A percentile compares a stretch with the other conserved stretches of the same genome.
Conservation (phyloP, 1,140 invertebrate species). For the Trichonephila inaurata region DNA sequence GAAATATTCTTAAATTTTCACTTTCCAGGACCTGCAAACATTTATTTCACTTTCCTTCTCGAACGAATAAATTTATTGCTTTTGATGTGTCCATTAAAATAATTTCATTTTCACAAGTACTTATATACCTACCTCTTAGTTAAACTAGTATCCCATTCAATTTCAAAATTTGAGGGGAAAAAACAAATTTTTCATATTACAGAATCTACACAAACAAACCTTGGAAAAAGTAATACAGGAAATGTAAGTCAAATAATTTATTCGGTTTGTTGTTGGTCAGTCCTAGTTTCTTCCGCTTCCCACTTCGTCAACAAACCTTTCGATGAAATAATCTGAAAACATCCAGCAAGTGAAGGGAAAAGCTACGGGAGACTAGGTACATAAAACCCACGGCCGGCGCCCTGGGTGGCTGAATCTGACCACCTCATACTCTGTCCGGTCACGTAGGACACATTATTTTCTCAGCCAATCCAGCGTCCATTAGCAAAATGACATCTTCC, state of each 20-base stretch:
- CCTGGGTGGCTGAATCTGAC: slow-evolving; percentile 46
- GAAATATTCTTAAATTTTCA: too few species aligned
- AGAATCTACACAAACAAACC: too few species aligned
- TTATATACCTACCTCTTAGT: too few species aligned
- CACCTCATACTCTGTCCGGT: slow-evolving; percentile 63
- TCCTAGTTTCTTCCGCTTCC: not conserved
- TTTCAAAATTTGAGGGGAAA: too few species aligned
- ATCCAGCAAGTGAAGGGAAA: not conserved
- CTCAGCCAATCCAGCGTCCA: slow-evolving; percentile 70
- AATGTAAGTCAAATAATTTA: not conserved
- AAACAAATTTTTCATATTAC: too few species aligned
- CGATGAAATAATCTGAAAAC: slow-evolving; percentile 11
- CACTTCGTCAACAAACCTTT: not conserved
- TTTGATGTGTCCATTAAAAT: too few species aligned
- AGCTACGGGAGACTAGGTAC: slow-evolving; percentile 13
- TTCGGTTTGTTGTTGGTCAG: not conserved
- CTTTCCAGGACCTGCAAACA: too few species aligned
- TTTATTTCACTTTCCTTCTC: too few species aligned
- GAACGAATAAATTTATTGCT: too few species aligned
- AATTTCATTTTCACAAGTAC: too few species aligned
- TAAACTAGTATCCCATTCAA: too few species aligned
- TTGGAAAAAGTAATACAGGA: too few species aligned
- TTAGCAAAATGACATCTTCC: slow-evolving; percentile 75
- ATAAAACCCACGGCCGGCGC: slow-evolving; percentile 28
- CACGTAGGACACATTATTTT: slow-evolving; percentile 73